These are phyloP conservation scores for Margaritifera margaritifera DNA, from an alignment of 2,888 invertebrate genomes.

Conservation along the genomic window DNA sequence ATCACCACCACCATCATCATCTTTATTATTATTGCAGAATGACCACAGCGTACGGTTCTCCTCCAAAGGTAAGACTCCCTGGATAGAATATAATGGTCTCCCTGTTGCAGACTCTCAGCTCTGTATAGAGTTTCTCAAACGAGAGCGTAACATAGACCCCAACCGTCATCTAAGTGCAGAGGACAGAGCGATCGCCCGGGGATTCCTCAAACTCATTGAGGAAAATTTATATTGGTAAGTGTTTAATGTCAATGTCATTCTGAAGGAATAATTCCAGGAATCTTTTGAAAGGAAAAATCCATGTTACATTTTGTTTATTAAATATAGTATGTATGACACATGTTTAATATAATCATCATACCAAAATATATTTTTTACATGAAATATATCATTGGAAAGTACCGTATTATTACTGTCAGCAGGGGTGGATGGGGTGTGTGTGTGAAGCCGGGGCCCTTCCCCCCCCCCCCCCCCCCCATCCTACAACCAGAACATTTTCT, in stretches of 20 bases:
- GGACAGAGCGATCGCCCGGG: constrained; percentile 63
- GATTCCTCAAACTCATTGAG: constrained; percentile 70
- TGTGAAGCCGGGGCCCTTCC: too few relatives aligned
- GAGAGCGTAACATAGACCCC: constrained; percentile 59
- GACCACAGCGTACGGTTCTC: constrained; percentile 66
- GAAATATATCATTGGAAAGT: too few relatives aligned
- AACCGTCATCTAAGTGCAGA: constrained; percentile 57
- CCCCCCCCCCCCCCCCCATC: too few relatives aligned
- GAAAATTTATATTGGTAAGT: constrained; percentile 72
- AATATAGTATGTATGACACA: too few relatives aligned
- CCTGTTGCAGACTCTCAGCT: constrained; percentile 71
- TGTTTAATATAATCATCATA: too few relatives aligned
- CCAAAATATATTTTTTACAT: too few relatives aligned
- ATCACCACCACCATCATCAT: background rate
- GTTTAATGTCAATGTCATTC: background rate
- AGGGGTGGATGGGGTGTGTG: too few relatives aligned
- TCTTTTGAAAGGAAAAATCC: background rate
- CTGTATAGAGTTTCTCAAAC: constrained; percentile 69
- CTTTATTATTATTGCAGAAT: constrained; percentile 45
- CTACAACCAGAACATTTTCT: too few relatives aligned
- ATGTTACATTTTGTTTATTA: too few relatives aligned
- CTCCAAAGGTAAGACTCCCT: constrained; percentile 71
- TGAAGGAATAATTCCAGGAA: background rate
- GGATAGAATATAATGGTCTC: constrained; percentile 71
- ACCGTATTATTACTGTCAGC: too few relatives aligned